These are phyloP conservation scores for Drosophila willistoni DNA, from an alignment of 1,140 invertebrate genomes.

Conservation along the genomic window DNA sequence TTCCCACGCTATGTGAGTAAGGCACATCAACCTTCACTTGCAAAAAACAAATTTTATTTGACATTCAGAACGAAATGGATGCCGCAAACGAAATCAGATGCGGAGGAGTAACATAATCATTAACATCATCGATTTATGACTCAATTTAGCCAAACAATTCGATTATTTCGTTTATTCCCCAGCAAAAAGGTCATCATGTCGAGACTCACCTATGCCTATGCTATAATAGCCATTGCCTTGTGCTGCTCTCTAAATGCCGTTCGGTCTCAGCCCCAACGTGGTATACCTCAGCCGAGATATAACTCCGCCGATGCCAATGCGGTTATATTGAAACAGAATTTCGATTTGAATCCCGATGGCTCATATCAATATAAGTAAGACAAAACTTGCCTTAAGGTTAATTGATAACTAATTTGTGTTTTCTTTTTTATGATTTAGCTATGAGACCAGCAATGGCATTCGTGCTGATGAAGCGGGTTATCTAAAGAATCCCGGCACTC, in stretches of 20 bases:
- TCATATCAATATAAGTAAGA: slow-evolving; percentile 83
- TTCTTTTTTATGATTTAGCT: slow-evolving; percentile 78
- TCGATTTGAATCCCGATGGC: slow-evolving; percentile 84
- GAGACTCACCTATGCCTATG: slow-evolving; percentile 58
- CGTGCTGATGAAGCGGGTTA: slow-evolving; percentile 86
- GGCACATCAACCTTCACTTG: slow-evolving; percentile 39
- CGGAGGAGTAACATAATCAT: slow-evolving; percentile 9
- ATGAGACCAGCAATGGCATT: slow-evolving; percentile 87
- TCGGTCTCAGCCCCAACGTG: slow-evolving; percentile 73
- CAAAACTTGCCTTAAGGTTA: neutral
- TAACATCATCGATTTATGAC: slow-evolving; percentile 43
- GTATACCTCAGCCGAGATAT: slow-evolving; percentile 60
- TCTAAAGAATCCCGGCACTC: slow-evolving; percentile 84
- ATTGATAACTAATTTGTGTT: neutral
- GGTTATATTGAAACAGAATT: slow-evolving; percentile 83
- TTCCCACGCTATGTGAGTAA: slow-evolving; percentile 10
- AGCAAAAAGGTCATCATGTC: slow-evolving; percentile 79
- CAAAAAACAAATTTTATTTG: slow-evolving; percentile 45
- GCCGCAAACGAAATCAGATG: slow-evolving; percentile 29
- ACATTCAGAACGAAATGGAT: slow-evolving; percentile 45
- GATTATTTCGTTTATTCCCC: slow-evolving; percentile 17
- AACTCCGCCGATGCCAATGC: slow-evolving; percentile 76
- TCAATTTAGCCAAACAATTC: slow-evolving; percentile 38
- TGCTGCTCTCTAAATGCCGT: slow-evolving; percentile 58
- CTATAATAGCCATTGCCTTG: slow-evolving; percentile 53